Conservation (phyloP, 2,113 vertebrate species). For the Bos javanicus region DNA sequence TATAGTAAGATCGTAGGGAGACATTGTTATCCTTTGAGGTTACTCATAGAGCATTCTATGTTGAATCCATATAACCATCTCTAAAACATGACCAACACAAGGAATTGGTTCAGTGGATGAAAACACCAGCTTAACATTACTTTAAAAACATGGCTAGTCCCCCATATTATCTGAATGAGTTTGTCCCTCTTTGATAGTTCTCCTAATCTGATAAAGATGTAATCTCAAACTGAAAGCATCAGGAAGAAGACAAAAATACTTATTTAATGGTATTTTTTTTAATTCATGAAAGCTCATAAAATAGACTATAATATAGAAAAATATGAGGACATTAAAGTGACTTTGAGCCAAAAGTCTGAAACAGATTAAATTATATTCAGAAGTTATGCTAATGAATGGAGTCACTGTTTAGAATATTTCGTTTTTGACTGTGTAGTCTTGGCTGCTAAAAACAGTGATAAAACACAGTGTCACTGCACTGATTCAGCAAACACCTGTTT, state of each 20-base stretch:
- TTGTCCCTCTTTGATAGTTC: not conserved
- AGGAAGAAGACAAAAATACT: not conserved
- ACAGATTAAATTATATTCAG: not conserved
- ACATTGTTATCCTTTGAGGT: not conserved
- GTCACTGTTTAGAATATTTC: not conserved
- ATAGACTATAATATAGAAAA: not conserved
- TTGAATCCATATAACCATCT: not conserved
- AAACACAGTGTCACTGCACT: not conserved
- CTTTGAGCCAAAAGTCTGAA: not conserved
- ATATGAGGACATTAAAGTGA: not conserved
- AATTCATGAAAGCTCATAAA: not conserved
- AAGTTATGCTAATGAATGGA: not conserved
- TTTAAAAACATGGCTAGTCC: not conserved
- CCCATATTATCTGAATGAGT: not conserved
- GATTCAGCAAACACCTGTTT: not conserved
- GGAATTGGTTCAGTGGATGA: not conserved
- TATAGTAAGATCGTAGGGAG: not conserved
- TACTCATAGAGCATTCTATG: not conserved
- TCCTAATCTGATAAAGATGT: not conserved
- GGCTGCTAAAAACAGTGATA: not conserved
- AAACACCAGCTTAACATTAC: not conserved
- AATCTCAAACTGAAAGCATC: not conserved
- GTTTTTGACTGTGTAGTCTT: not conserved
- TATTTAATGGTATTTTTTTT: constrained; percentile 75
- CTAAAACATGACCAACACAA: not conserved